Percentiles rank a stretch among this genome's conserved stretches.
phyloP scores from a whole-genome alignment of 2,797 vertebrate species.

The Acipenser ruthenus region DNA sequence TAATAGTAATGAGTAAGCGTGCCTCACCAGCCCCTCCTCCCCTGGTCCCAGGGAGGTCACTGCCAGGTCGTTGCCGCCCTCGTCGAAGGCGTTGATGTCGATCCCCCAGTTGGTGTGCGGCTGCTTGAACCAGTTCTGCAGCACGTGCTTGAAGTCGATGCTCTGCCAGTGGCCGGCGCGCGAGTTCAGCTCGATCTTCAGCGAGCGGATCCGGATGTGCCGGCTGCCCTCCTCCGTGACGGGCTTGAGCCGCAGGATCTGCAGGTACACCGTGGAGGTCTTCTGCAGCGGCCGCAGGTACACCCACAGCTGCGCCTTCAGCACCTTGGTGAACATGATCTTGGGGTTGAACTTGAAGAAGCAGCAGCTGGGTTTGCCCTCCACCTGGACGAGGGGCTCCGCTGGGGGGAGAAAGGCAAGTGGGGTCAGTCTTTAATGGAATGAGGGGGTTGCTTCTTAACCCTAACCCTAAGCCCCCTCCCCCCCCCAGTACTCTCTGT shows the following conservation, averaged over 20 bases:
- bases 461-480: no score
- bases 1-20: not conserved
- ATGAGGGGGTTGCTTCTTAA: no score
- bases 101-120: slow-evolving; percentile 98
- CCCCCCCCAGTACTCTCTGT: slow-evolving; percentile 3
- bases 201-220: slow-evolving; percentile 93
- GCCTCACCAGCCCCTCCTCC: slow-evolving; percentile 93
- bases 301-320: slow-evolving; percentile 97
- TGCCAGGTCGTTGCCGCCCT: slow-evolving; percentile 90
- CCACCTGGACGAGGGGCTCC: slow-evolving; percentile 88
- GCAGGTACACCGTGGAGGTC: slow-evolving; percentile 91
- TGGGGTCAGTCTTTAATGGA: slow-evolving; percentile 13
- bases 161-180: slow-evolving; percentile 93
- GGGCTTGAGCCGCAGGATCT: slow-evolving; percentile 92
- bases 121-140: slow-evolving; percentile 99
- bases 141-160: slow-evolving; percentile 97
- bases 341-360: slow-evolving; percentile 99
- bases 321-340: slow-evolving; percentile 97
- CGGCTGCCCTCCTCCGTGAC: slow-evolving; percentile 86
- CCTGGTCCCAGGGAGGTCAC: slow-evolving; percentile 90
- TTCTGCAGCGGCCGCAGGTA: slow-evolving; percentile 91
- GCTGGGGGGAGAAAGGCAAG: slow-evolving; percentile 54
- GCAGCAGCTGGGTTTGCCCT: slow-evolving; percentile 92
- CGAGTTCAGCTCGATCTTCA: slow-evolving; percentile 94
- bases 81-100: slow-evolving; percentile 96